Base-by-base conservation (phyloP, 2,888 invertebrate genomes). In the Harpalus rufipes region DNA sequence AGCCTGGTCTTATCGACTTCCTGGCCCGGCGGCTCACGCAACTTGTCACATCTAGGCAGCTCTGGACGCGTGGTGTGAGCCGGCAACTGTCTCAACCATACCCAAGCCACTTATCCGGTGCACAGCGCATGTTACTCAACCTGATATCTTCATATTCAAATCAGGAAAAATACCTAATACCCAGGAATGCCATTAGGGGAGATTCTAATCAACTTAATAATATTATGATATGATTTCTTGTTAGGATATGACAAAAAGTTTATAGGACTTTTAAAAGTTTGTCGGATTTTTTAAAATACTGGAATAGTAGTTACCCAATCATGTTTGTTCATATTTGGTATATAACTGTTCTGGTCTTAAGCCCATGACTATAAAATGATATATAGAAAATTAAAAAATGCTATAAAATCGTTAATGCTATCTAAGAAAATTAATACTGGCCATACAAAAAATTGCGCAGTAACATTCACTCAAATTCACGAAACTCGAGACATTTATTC, bases 21-120 rank as follows among this genome's bases (percentile, higher is more conserved):
- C 44, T 51, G 44, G 44, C 44, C 44, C 32, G 32, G 44, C 44
- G 44, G 44, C 44, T 80, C 82, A 82, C 82, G 82, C 82, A 74
- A 82, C 81, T 68, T 72, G 81, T 81, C 81, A 81, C 68, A 68
- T 58, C 32, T 61, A 61, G 61, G 14, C 41, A 41, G 59, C 59
- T 61, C 61, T 80, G 18, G 58, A 58, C 25, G 32, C 8, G 32
- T 59, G 79, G 44, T 12, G 44, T 10, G 12, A 12, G 12, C 10
- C 44, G 44, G 44, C 44, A 51, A 51, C 44, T 51, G 44, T 51
- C 44, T 51, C 12, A 14, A 12, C 63, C 10, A n/a, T 14, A 18
- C 44, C 44, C 12, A 8, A 12, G 44, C 44, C 44, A 51, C 44
- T 51, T 51, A 51, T 51, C 44, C 44, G 44, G 10, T 12, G 44